phyloP scores from a whole-genome alignment of 1,140 invertebrate genomes.

The Lepidurus packardi region DNA sequence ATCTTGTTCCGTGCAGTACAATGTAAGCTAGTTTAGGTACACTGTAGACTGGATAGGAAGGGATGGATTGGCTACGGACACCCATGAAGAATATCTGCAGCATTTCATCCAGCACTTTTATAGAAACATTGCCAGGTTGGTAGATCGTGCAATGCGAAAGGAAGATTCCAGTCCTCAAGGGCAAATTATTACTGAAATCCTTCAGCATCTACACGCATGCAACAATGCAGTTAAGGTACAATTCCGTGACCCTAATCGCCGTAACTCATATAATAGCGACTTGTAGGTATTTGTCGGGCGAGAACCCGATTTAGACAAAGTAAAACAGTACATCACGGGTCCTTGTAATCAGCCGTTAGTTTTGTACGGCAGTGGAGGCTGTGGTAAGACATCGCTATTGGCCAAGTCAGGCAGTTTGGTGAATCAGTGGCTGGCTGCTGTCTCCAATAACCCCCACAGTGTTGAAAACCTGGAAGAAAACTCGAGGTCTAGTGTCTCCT shows the following conservation, averaged over 20 bases:
- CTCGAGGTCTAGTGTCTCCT: background rate
- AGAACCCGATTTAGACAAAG: slow-evolving; percentile 74
- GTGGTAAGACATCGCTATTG: slow-evolving; percentile 92
- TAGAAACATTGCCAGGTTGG: slow-evolving; percentile 84
- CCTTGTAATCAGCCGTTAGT: slow-evolving; percentile 77
- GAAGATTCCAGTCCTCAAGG: slow-evolving; percentile 89
- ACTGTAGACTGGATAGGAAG: slow-evolving; percentile 95
- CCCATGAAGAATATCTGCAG: slow-evolving; percentile 88
- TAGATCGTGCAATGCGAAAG: slow-evolving; percentile 89
- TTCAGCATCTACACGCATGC: slow-evolving; percentile 94
- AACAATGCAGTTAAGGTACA: slow-evolving; percentile 81
- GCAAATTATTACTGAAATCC: slow-evolving; percentile 88
- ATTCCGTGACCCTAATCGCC: background rate
- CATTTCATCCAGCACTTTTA: slow-evolving; percentile 95
- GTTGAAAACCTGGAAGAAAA: background rate
- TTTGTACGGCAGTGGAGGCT: slow-evolving; percentile 92
- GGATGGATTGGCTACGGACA: slow-evolving; percentile 86
- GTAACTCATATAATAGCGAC: background rate
- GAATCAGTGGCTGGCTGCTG: slow-evolving; percentile 58
- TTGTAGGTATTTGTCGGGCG: slow-evolving; percentile 83
- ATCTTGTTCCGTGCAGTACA: background rate
- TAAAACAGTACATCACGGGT: slow-evolving; percentile 80
- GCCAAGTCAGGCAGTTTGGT: slow-evolving; percentile 84
- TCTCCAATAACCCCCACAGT: background rate
- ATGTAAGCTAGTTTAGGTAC: slow-evolving; percentile 56